Evolutionary conservation across 2,797 vertebrate genomes (phyloP).

Genomic region (Hoplostethus atlanticus): DNA sequence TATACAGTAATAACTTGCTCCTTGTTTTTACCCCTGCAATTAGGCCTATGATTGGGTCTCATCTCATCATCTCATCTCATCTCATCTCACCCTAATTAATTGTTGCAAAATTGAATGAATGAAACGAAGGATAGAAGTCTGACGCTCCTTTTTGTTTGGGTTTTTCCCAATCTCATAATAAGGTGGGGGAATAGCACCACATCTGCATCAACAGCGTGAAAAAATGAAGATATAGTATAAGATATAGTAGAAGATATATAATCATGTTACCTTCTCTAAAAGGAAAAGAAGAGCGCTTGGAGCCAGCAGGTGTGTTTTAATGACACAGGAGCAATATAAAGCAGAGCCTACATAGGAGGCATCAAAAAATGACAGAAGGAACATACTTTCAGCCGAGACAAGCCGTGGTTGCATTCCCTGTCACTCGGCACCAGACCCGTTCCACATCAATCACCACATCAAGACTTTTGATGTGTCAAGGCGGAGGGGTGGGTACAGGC

Average conservation of each 20-base stretch:
- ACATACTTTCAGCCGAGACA: background rate
- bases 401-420: constrained; percentile 11
- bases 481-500: background rate
- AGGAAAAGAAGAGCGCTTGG: background rate
- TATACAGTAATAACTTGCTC: no score
- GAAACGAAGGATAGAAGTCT: background rate
- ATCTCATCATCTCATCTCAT: background rate
- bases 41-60: no score
- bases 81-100: background rate
- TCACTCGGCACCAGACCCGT: constrained; percentile 6
- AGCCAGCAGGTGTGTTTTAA: constrained; percentile 11
- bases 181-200: background rate
- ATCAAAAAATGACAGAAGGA: constrained; percentile 15
- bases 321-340: background rate
- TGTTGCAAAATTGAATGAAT: background rate
- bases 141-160: background rate
- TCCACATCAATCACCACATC: constrained; percentile 24
- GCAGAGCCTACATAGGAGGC: constrained; percentile 11
- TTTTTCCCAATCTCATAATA: background rate
- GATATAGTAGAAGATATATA: no score
- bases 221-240: constrained; percentile 1
- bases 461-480: constrained; percentile 23
- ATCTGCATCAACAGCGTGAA: background rate
- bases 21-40: no score
- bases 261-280: background rate